Percentiles rank a stretch among this genome's conserved stretches.
These are phyloP conservation scores for Mesocricetus auratus DNA, from an alignment of 2,113 vertebrate species.

Conservation along the genomic window DNA sequence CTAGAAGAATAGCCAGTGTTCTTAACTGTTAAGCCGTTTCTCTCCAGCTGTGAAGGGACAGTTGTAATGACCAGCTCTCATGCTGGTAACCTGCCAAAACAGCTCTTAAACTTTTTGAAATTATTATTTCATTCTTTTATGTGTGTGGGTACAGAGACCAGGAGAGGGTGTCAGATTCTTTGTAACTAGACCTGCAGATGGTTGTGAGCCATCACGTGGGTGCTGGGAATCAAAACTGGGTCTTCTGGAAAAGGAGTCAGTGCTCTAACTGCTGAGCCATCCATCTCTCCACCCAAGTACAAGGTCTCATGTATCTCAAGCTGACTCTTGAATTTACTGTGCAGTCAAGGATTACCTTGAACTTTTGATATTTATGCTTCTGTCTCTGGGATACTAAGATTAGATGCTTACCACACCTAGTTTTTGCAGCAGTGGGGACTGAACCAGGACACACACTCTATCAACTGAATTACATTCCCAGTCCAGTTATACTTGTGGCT, in stretches of 20 bases:
- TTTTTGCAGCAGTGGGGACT: neutral
- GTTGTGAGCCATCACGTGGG: neutral
- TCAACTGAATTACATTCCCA: neutral
- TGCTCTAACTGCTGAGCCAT: too few relatives aligned
- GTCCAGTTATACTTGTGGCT: neutral
- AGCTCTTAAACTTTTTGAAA: neutral
- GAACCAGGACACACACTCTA: neutral
- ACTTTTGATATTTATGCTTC: neutral
- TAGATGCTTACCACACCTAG: neutral
- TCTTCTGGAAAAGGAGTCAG: neutral
- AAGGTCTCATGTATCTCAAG: neutral
- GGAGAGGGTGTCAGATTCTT: neutral
- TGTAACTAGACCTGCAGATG: neutral
- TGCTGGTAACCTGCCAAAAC: neutral
- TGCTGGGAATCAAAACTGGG: neutral
- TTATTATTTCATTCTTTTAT: neutral
- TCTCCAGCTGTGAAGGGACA: neutral
- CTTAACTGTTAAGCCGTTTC: neutral
- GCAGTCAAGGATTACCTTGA: neutral
- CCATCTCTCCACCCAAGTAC: neutral
- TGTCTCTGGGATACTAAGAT: neutral
- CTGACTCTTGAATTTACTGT: neutral
- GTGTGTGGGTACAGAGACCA: neutral
- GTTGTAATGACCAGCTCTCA: neutral
- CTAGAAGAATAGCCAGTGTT: neutral